phyloP scores from a whole-genome alignment of 30 jellyfish, hydroid and myxozoan species.

The Hydractinia echinata region DNA sequence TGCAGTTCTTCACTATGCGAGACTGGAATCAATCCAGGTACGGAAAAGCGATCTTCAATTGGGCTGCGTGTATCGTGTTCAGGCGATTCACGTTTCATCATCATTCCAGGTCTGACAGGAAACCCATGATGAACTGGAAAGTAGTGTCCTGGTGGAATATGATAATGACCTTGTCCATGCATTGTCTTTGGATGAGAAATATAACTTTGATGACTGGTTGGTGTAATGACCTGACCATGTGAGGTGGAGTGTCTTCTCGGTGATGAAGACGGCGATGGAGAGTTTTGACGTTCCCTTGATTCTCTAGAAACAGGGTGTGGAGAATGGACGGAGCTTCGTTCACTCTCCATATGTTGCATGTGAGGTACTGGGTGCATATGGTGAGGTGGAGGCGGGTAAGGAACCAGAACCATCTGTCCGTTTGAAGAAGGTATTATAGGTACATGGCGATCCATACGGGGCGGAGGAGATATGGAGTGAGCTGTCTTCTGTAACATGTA shows the following conservation, averaged over 20 bases:
- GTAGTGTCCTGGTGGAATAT: slow-evolving; percentile 31
- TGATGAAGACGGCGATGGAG: slow-evolving; percentile 36
- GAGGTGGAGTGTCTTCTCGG: slow-evolving; percentile 27
- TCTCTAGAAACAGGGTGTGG: slow-evolving; percentile 36
- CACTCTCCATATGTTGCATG: slow-evolving; percentile 9
- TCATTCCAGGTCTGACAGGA: slow-evolving; percentile 25
- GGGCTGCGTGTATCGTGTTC: slow-evolving; percentile 65
- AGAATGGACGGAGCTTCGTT: slow-evolving; percentile 13
- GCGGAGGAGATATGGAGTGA: slow-evolving; percentile 43
- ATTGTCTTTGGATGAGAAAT: slow-evolving; percentile 30
- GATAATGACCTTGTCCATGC: slow-evolving; percentile 33
- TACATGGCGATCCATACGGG: slow-evolving; percentile 16
- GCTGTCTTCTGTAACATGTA: slow-evolving; percentile 33
- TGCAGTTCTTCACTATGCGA: slow-evolving; percentile 25
- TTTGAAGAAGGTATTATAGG: slow-evolving; percentile 16
- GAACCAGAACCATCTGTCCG: slow-evolving; percentile 28
- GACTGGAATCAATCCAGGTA: slow-evolving; percentile 52
- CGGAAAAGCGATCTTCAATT: slow-evolving; percentile 52
- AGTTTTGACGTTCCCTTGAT: slow-evolving; percentile 22
- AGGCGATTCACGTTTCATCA: slow-evolving; percentile 43
- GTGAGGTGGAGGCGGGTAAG: slow-evolving; percentile 34
- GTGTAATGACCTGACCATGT: slow-evolving; percentile 9
- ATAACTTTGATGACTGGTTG: background rate
- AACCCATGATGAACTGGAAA: slow-evolving; percentile 38
- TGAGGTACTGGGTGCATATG: slow-evolving; percentile 20